Conservation (phyloP, 2,888 invertebrate species). For the Apoda limacodes region DNA sequence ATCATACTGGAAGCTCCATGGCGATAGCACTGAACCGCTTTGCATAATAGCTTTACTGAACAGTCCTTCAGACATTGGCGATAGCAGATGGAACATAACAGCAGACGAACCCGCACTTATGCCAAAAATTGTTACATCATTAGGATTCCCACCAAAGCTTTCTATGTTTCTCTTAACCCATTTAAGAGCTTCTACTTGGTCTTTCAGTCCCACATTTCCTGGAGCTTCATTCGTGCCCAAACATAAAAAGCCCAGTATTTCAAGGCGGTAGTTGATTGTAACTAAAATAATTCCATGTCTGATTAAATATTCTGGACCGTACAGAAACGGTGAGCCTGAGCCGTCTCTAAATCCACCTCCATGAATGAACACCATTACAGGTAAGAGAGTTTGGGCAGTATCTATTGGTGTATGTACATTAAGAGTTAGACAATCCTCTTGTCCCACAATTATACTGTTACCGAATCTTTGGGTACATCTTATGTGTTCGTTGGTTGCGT, state of each 20-base stretch:
- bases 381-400: constrained; percentile 22
- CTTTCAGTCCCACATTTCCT: constrained; percentile 54
- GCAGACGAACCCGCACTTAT: constrained; percentile 59
- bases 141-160: constrained; percentile 50
- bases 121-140: constrained; percentile 51
- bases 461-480: constrained; percentile 46
- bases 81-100: constrained; percentile 44
- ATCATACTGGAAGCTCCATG: constrained; percentile 51
- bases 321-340: constrained; percentile 44
- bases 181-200: constrained; percentile 47
- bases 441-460: constrained; percentile 30
- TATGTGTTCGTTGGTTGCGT: constrained; percentile 41
- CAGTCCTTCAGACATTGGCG: constrained; percentile 48
- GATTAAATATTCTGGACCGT: constrained; percentile 47
- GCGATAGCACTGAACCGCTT: constrained; percentile 50
- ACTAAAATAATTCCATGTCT: constrained; percentile 47
- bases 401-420: constrained; percentile 46
- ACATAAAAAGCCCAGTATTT: constrained; percentile 51
- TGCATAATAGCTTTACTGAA: constrained; percentile 53
- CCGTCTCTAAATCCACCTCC: constrained; percentile 57
- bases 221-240: constrained; percentile 51
- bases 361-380: constrained; percentile 59
- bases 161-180: constrained; percentile 49
- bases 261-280: constrained; percentile 52
- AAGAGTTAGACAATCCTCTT: constrained; percentile 47